These are phyloP conservation scores for Characodon lateralis DNA, from an alignment of 2,797 vertebrate species.

Conservation along the genomic window DNA sequence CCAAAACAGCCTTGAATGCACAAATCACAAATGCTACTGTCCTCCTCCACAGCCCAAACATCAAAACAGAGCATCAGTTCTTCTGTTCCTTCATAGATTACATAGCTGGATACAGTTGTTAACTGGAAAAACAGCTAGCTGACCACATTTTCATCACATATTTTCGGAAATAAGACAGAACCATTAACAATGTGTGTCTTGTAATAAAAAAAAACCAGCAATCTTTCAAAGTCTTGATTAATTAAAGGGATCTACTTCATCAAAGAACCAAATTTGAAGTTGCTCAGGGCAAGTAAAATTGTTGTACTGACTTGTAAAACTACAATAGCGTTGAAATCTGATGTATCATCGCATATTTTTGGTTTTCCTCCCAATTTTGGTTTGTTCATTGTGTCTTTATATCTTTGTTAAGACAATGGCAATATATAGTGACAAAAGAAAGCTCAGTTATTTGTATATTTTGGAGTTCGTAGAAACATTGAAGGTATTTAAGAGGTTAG, in stretches of 20 bases:
- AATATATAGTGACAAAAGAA: not conserved
- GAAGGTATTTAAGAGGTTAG: not conserved
- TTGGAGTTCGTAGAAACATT: not conserved
- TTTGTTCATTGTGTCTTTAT: not conserved
- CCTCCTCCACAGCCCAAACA: not conserved
- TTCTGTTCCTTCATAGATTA: not conserved
- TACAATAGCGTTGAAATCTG: not conserved
- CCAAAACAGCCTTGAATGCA: not conserved
- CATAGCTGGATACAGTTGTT: not conserved
- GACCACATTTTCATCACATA: conserved; percentile 5
- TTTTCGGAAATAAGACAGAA: not conserved
- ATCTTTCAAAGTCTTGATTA: not conserved
- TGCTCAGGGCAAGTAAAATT: not conserved
- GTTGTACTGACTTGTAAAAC: not conserved
- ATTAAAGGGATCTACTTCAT: conserved; percentile 6
- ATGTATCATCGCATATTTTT: not conserved
- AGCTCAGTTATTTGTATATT: not conserved
- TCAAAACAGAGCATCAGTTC: conserved; percentile 4
- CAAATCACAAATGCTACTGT: not conserved
- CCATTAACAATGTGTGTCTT: conserved; percentile 13
- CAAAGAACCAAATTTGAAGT: not conserved
- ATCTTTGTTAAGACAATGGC: not conserved
- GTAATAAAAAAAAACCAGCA: conserved; percentile 6
- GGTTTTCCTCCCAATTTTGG: not conserved
- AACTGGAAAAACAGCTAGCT: not conserved